A percentile compares a stretch with the other conserved stretches of the same genome.
These are phyloP conservation scores for Gryllus bimaculatus DNA, from an alignment of 1,140 invertebrate genomes.

Conservation along the genomic window DNA sequence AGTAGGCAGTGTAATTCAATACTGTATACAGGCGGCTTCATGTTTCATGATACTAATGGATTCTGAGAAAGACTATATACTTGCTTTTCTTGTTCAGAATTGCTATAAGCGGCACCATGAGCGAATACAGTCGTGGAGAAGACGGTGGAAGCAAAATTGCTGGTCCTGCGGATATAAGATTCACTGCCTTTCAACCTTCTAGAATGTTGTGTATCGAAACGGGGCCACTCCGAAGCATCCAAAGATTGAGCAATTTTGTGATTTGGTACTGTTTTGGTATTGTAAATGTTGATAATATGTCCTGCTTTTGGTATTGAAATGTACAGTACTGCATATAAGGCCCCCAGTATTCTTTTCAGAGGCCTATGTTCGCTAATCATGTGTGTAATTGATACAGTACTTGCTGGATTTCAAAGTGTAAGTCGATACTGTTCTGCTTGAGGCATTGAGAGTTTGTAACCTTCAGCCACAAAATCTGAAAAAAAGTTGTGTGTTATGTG, in stretches of 20 bases:
- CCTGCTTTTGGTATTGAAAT: conserved; percentile 12
- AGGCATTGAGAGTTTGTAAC: conserved; percentile 9
- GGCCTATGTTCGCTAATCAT: conserved; percentile 14
- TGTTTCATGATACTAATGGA: conserved; percentile 9
- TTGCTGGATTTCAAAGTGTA: not conserved
- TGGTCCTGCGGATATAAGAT: not conserved
- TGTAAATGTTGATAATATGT: conserved; percentile 16
- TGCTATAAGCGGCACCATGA: conserved; percentile 13
- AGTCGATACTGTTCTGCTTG: conserved; percentile 11
- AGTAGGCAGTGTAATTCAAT: conserved; percentile 9
- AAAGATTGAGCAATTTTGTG: conserved; percentile 2
- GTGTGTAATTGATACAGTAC: conserved; percentile 29
- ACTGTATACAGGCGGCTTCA: conserved; percentile 9
- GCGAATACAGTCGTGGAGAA: not conserved
- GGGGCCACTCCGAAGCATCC: conserved; percentile 15
- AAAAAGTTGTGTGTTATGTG: conserved; percentile 14
- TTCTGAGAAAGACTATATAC: not conserved
- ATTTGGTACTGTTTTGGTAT: conserved; percentile 14
- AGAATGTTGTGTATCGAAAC: conserved; percentile 12
- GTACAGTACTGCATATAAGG: not conserved
- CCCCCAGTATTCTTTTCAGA: conserved; percentile 6
- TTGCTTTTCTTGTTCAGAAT: conserved; percentile 15
- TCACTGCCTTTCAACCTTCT: conserved; percentile 17
- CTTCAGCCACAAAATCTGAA: conserved; percentile 8
- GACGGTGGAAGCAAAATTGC: not conserved